Base-by-base conservation (phyloP, 2,797 vertebrate genomes). In the Avahi laniger region DNA sequence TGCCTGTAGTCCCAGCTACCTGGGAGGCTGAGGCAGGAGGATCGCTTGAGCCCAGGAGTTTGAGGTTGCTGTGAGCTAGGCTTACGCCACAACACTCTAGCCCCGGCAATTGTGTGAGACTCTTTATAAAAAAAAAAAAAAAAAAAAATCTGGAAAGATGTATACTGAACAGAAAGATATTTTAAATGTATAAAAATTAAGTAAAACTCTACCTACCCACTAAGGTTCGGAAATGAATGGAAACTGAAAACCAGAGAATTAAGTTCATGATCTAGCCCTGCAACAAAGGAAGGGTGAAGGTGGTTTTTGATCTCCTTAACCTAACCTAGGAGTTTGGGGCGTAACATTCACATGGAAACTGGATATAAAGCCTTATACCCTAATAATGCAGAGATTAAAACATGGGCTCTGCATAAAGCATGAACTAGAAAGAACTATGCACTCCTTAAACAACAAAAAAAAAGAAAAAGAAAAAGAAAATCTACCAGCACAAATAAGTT, bases 181-280 rank as follows among this genome's bases (percentile, higher is more conserved):
- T 83, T 78, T 54, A 95, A 93, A 69, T 79, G 8, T 38, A 73
- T 1, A 83, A 48, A 85, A 96, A 92, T 79, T 38, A 67, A 92
- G 20, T 30, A 14, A 94, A 73, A 73, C 59, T 76, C 24, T 38
- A 33, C 24, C n/a, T 22, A 54, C 33, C 28, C 30, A 69, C 5
- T 33, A 48, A 87, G 48, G 69, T 28, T 52, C 48, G 84, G 75
- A 72, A 87, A 80, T 80, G 67, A 73, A 57, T 82, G 15, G 78
- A 76, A 92, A 61, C 43, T 76, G 35, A 86, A 95, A 91, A 87
- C 18, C 63, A 91, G 54, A 82, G 52, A 54, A 17, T 81, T 82
- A 48, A 83, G 69, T 26, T 13, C 46, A 78, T 50, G 75, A 61
- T 57, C 61, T 72, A 38, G 54, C 33, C 28, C 26, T 90, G 48